Evolutionary conservation across 2,888 invertebrate species (phyloP), one percentile per base, ranked within the genome.

Genomic region (Lymantria dispar): DNA sequence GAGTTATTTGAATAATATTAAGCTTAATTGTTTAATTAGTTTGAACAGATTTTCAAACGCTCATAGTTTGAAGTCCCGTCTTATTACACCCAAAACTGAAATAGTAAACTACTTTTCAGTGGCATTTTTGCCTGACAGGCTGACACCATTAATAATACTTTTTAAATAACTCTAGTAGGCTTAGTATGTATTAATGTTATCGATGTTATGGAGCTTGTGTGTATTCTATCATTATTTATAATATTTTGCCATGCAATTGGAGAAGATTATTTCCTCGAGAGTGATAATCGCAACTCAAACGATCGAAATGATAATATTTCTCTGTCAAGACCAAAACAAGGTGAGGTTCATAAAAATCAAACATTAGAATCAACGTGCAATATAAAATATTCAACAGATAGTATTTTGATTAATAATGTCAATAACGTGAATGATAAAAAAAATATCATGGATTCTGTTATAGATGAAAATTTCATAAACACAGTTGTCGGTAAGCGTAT

Each of bases 241-340:
- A 13, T 43, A 22, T 33, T 52, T 30, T 67, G 63, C 57, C 45
- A 54, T 45, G 44, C 60, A 47, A 59, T 80, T 12, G 65, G 72
- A 51, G 54, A 70, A 39, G 80, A 80, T 51, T 82, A 82, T 63
- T 76, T 73, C 45, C 45, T 49, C 39, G 61, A 52, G 36, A 50
- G 47, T 46, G 53, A 58, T 29, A 51, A 62, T 43, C 37, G 5
- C 14, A 29, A 52, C 8, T 11, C 7, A 12, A 39, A 49, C 47
- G 48, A 50, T 33, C 40, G 33, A 37, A 50, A 43, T 36, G 11
- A 37, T 13, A 48, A 48, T 42, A 31, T 3, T 8, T 31, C 46
- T 36, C 8, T 39, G 22, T 8, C 36, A 11, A 36, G 44, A 14
- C 13, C 29, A 46, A 8, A 40, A 3, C 7, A 41, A 57, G 53